phyloP scores from a whole-genome alignment of 2,888 invertebrate species.

The Sphaerophoria taeniata region DNA sequence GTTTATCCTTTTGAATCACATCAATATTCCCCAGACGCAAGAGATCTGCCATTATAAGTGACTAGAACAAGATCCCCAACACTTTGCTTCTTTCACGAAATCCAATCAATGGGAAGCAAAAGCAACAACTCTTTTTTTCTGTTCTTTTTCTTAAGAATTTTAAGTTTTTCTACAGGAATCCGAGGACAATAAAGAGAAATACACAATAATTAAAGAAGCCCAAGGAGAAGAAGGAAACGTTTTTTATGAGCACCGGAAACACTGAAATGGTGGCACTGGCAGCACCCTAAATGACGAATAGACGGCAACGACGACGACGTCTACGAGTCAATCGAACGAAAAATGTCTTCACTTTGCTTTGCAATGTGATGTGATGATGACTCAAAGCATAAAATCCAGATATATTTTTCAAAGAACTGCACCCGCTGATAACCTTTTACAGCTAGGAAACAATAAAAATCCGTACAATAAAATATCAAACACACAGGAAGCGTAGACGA shows the following conservation, averaged over 20 bases:
- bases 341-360: slow-evolving; percentile 28
- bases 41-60: slow-evolving; percentile 87
- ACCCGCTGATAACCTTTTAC: slow-evolving; percentile 67
- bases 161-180: neutral
- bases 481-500: slow-evolving; percentile 57
- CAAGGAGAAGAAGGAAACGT: neutral
- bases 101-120: slow-evolving; percentile 55
- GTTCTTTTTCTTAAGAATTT: slow-evolving; percentile 15
- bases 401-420: slow-evolving; percentile 29
- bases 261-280: slow-evolving; percentile 54
- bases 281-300: slow-evolving; percentile 61
- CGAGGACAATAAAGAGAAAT: neutral
- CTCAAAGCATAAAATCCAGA: slow-evolving; percentile 56
- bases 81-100: slow-evolving; percentile 10
- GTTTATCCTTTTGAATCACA: slow-evolving; percentile 89
- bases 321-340: slow-evolving; percentile 18
- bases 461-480: slow-evolving; percentile 15
- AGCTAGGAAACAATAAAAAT: neutral
- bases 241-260: slow-evolving; percentile 61
- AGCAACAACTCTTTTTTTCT: slow-evolving; percentile 49
- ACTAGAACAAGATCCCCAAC: neutral
- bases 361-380: slow-evolving; percentile 38
- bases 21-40: slow-evolving; percentile 87
- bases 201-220: neutral
- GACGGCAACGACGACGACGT: slow-evolving; percentile 29